Percentiles rank a stretch among this genome's conserved stretches.
phyloP scores from a whole-genome alignment of 2,113 vertebrate species.

The Amblyopsis rosae region DNA sequence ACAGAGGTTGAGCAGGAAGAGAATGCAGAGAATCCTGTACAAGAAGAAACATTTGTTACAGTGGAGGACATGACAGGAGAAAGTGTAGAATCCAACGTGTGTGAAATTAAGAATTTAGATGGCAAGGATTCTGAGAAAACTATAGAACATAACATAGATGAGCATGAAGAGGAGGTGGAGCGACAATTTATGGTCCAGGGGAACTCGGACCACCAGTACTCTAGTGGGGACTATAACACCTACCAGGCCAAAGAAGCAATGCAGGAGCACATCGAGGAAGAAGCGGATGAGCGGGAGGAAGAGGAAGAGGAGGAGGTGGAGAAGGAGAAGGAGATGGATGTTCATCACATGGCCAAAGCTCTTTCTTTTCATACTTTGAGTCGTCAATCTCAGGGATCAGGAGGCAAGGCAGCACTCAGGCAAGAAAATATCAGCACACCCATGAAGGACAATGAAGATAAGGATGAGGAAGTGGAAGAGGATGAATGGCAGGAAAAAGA shows the following conservation, averaged over 20 bases:
- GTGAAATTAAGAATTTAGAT: too few species aligned
- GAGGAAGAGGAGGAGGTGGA: slow-evolving; percentile 52
- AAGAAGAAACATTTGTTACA: slow-evolving; percentile 11
- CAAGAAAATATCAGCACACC: slow-evolving; percentile 57
- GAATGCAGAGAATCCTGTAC: slow-evolving; percentile 27
- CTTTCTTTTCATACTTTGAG: slow-evolving; percentile 45
- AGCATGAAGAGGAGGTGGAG: slow-evolving; percentile 47
- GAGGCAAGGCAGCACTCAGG: slow-evolving; percentile 54
- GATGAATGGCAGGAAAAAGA: slow-evolving; percentile 39
- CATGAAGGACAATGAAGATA: slow-evolving; percentile 63
- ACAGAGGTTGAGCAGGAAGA: slow-evolving; percentile 35
- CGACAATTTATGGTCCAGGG: slow-evolving; percentile 63
- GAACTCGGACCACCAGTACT: slow-evolving; percentile 80
- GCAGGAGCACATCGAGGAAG: slow-evolving; percentile 64
- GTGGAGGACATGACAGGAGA: slow-evolving; percentile 31
- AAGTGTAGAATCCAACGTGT: too few species aligned
- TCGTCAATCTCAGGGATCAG: slow-evolving; percentile 67
- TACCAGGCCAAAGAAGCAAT: slow-evolving; percentile 69
- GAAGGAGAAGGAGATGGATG: slow-evolving; percentile 60
- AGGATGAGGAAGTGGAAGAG: slow-evolving; percentile 30
- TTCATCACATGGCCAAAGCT: slow-evolving; percentile 43
- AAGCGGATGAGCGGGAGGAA: slow-evolving; percentile 76
- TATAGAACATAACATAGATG: too few species aligned
- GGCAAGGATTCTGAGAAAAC: too few species aligned
- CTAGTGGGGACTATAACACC: slow-evolving; percentile 73